Evolutionary conservation across 92 coral and sea anemone species (phyloP).

Genomic region (Porites lobata): DNA sequence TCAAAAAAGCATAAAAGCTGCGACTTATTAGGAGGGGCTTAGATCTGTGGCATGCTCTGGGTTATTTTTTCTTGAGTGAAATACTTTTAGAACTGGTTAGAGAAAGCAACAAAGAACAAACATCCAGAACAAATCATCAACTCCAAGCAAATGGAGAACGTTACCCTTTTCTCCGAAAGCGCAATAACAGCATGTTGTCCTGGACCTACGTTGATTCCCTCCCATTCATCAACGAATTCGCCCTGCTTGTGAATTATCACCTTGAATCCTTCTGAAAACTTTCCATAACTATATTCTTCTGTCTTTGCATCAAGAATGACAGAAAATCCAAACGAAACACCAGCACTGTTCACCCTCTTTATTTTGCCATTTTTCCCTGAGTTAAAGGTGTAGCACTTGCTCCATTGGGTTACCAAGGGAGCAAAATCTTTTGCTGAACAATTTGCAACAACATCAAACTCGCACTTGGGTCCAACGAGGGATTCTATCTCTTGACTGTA

Average conservation of each 20-base stretch:
- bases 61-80: too few relatives aligned
- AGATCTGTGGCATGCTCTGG: too few relatives aligned
- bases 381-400: slow-evolving; percentile 63
- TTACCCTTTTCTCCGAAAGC: slow-evolving; percentile 48
- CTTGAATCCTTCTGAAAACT: slow-evolving; percentile 49
- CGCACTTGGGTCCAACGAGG: background rate
- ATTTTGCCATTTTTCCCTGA: slow-evolving; percentile 27
- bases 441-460: background rate
- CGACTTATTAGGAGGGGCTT: too few relatives aligned
- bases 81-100: too few relatives aligned
- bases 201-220: slow-evolving; percentile 56
- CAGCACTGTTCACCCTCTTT: slow-evolving; percentile 2
- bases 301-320: slow-evolving; percentile 37
- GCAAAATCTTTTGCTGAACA: slow-evolving; percentile 30
- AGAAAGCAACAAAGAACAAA: too few relatives aligned
- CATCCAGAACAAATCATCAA: too few relatives aligned
- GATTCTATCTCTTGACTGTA: slow-evolving; percentile 36
- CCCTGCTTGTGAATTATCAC: slow-evolving; percentile 56
- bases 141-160: background rate
- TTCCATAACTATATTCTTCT: slow-evolving; percentile 33
- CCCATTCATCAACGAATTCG: slow-evolving; percentile 43
- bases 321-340: slow-evolving; percentile 26
- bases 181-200: slow-evolving; percentile 54
- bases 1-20: too few relatives aligned
- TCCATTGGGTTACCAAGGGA: slow-evolving; percentile 28